Base-by-base conservation (phyloP, 1,140 invertebrate genomes). In the Sinella curviseta region DNA sequence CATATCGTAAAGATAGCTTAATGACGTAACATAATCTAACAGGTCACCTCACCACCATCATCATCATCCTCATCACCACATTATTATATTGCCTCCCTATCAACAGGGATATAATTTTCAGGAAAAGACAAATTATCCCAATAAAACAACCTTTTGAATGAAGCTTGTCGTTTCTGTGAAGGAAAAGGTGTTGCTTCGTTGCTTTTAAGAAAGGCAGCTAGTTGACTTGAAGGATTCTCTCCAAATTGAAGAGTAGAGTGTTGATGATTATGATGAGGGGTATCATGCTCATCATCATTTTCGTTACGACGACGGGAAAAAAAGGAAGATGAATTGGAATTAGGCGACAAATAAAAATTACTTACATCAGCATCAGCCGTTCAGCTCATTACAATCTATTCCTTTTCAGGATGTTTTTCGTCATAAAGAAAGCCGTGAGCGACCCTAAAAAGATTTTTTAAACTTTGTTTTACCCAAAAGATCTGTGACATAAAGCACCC, bases 1-100 rank as follows among this genome's bases (percentile, higher is more conserved):
- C 65, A 31, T 70, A 24, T 70, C 65, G 31, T 70, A 70, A 70
- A 70, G 65, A 70, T 70, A 70, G 65, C 31, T 70, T 70, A 70
- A 70, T 70, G 65, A 70, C 31, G 65, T 33, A 70, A 33, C 14
- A 70, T 70, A 70, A 70, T 31, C 31, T n/a, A 70, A 12, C 3
- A 70, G 26, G 26, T 70, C 65, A 70, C 57, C 16, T 65, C 57
- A 16, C 14, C 8, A 65, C 57, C 24, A 48, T 8, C 8, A 48
- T 48, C 39, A 48, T 48, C 20, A n/a, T n/a, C n/a, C n/a, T n/a
- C n/a, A n/a, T 48, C 20, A 48, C 39, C 20, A 20, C 39, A 48
- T 48, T 65, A 8, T 65, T 16, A 16, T 14, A 8, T 14, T 65
- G 24, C 16, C 26, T 65, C 24, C 3, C 24, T 65, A 17, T 65